Evolutionary conservation across 1,140 invertebrate genomes (phyloP), one percentile per base, ranked within the genome.

Genomic region (Drosophila pallidifrons): DNA sequence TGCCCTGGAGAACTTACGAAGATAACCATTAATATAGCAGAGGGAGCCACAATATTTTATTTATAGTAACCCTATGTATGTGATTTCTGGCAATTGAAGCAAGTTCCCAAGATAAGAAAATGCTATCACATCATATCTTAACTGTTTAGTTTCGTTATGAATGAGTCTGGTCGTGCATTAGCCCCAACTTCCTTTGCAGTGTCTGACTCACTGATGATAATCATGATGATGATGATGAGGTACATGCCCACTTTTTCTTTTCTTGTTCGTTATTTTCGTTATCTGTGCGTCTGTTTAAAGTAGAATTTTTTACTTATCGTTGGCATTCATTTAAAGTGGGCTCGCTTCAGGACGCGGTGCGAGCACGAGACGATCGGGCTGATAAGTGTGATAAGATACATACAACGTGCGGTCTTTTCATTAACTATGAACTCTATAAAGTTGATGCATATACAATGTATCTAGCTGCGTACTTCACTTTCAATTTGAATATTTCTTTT

Each of bases 301-400:
- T 32, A 16, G n/a, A 57, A 43, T 58, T 63, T 28, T 15, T 8
- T 49, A 57, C 63, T 75, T 35, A 70, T 75, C 43, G 28, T 13
- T 54, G 58, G 45, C 38, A 57, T 30, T 58, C 15, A 63, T 38
- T 20, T 35, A 11, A 11, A 32, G 28, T 52, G 32, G 5, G 65
- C 67, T 69, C 71, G 71, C 69, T 74, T 61, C 15, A 28, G 35
- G 5, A n/a, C 8, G 35, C n/a, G 51, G 51, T 54, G 67, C 35
- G 28, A 20, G 15, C 66, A 75, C 66, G 72, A 69, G 66, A 75
- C 58, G 41, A 15, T 25, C 30, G 1, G 20, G 0, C 13, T 1
- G 47, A 49, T 47, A 25, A 58, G 13, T 25, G 32, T n/a, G 49
- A 60, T 67, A 73, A 69, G 65, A 69, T 74, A 69, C 43, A 47